Evolutionary conservation across 2,888 invertebrate species (phyloP), one percentile per base, ranked within the genome.

Genomic region (Harpalus rubripes): DNA sequence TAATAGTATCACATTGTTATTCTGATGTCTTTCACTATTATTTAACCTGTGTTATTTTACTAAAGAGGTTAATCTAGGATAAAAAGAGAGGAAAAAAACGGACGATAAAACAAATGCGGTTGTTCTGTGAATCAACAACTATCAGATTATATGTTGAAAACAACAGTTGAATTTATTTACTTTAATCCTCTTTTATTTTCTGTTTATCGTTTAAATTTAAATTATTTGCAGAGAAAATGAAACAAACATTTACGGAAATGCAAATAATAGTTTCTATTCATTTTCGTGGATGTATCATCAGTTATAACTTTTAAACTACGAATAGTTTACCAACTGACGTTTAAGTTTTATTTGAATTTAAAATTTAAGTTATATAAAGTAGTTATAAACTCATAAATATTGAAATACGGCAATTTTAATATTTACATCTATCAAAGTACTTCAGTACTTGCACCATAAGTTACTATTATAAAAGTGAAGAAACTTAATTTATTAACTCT

Each of bases 371-470:
- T 63, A 63, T 63, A 63, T 16, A 26, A 18, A 63, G 22, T 26
- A 63, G 63, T 63, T 26, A 18, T 63, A 63, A 63, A 63, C 63
- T 63, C 63, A 63, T 63, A 63, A 63, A 63, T 63, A 63, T 63
- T 63, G 22, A 63, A 63, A 63, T 63, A 22, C 10, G 22, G 63
- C 8, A 63, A 63, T 22, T 63, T 63, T 26, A 63, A 63, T 26
- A 18, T 63, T 22, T 26, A 63, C 26, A 63, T 63, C 18, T 63
- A 63, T 63, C 18, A 63, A 5, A 32, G 32, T 32, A 32, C 5
- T 32, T 32, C 22, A 63, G 18, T 22, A 63, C 63, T 63, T 63
- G 63, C 63, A 12, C 63, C 18, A 12, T 63, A 63, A 63, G 63
- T 63, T 63, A 0, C 22, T 12, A 12, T 7, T 10, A 26, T 63